A percentile compares a stretch with the other conserved stretches of the same genome.
These are phyloP conservation scores for Pantherophis vulpinus DNA, from an alignment of 2,797 vertebrate genomes.

Conservation along the genomic window DNA sequence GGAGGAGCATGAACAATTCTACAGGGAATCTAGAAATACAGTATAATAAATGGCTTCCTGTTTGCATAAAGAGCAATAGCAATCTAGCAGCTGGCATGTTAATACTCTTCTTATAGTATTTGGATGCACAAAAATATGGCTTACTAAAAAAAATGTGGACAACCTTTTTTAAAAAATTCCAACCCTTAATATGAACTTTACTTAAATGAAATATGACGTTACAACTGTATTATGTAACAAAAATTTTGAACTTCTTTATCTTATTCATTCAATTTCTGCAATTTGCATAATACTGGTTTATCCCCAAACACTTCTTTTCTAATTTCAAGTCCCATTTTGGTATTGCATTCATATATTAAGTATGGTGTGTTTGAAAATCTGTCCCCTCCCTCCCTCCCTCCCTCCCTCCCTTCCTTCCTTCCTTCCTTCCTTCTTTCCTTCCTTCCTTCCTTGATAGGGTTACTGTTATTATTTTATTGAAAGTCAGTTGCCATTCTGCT, in stretches of 20 bases:
- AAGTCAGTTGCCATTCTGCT: background rate
- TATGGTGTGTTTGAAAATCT: background rate
- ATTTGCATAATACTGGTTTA: background rate
- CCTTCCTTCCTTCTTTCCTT: background rate
- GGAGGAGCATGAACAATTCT: conserved; percentile 29
- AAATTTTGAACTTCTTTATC: background rate
- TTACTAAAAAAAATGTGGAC: background rate
- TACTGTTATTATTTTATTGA: background rate
- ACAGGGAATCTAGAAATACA: conserved; percentile 39
- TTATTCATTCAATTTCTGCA: background rate
- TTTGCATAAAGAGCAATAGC: conserved; percentile 52
- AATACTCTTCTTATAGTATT: conserved; percentile 34
- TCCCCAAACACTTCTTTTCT: background rate
- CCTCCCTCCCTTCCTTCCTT: background rate
- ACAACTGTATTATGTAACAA: background rate
- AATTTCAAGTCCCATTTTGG: background rate
- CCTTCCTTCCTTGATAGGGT: background rate
- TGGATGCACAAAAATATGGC: conserved; percentile 35
- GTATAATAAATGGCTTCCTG: conserved; percentile 37
- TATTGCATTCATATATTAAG: background rate
- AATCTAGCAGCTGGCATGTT: conserved; percentile 35
- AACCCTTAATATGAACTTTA: background rate
- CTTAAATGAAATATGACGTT: background rate
- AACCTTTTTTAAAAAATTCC: background rate
- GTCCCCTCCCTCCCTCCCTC: too few species aligned